phyloP scores from a whole-genome alignment of 2,113 vertebrate species.

The Pelobates fuscus region DNA sequence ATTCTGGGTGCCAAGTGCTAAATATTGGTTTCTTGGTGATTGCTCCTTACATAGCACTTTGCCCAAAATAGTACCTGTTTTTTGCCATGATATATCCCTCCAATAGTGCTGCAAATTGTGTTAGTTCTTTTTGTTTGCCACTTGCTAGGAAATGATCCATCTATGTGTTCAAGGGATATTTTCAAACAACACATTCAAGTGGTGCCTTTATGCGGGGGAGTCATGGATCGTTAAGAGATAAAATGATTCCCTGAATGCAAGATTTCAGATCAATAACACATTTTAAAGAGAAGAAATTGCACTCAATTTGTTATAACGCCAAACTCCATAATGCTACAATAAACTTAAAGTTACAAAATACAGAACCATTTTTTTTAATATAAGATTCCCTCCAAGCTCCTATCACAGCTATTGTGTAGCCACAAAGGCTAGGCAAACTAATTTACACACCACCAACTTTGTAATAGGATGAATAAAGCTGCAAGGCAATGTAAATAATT shows the following conservation, averaged over 20 bases:
- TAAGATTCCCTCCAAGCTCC: not conserved
- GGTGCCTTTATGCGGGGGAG: not conserved
- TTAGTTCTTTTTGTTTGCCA: not conserved
- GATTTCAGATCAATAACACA: too few species aligned
- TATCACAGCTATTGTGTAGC: not conserved
- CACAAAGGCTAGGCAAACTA: not conserved
- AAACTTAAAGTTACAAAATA: not conserved
- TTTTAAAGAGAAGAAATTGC: not conserved
- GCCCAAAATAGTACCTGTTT: too few species aligned
- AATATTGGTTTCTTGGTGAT: too few species aligned
- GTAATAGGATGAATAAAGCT: slow-evolving; percentile 4
- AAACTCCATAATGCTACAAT: not conserved
- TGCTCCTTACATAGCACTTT: too few species aligned
- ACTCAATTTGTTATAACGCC: not conserved
- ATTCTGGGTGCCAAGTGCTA: too few species aligned
- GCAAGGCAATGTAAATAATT: not conserved
- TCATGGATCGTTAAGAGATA: not conserved
- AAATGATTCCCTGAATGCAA: not conserved
- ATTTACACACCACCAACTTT: not conserved
- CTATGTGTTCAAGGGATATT: not conserved
- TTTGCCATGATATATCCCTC: too few species aligned
- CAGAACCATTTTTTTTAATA: not conserved
- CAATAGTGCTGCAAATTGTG: not conserved
- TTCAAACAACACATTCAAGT: not conserved
- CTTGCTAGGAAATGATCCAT: not conserved